A percentile compares a stretch with the other conserved stretches of the same genome.
Conservation (phyloP, 2,113 vertebrate species). For the Pitta sordida region DNA sequence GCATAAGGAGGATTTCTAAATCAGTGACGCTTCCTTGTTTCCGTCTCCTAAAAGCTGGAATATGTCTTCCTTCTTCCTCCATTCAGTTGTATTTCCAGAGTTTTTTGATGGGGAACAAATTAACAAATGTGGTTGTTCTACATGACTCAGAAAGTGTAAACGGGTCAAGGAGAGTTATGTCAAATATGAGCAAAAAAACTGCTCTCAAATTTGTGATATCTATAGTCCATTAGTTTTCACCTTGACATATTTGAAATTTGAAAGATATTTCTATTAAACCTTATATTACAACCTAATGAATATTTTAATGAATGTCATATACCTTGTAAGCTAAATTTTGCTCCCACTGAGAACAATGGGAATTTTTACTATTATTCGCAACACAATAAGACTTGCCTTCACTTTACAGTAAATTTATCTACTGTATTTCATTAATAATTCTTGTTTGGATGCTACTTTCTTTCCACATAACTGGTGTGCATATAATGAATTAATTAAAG, state of each 20-base stretch:
- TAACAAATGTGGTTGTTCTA: slow-evolving; percentile 27
- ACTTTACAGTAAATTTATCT: neutral
- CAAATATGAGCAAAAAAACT: neutral
- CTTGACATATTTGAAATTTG: neutral
- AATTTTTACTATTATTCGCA: neutral
- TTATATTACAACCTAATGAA: neutral
- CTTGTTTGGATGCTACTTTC: neutral
- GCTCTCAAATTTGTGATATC: neutral
- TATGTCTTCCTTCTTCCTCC: neutral
- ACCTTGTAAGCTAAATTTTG: neutral
- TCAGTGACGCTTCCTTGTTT: slow-evolving; percentile 71
- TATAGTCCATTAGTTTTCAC: neutral
- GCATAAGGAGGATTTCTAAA: slow-evolving; percentile 74
- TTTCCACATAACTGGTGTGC: neutral
- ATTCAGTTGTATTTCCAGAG: neutral
- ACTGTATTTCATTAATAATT: neutral
- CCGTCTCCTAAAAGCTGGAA: slow-evolving; percentile 72
- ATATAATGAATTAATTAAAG: neutral
- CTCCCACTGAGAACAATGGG: neutral
- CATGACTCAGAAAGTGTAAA: neutral
- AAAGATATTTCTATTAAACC: neutral
- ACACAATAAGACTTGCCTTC: neutral
- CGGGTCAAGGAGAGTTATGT: slow-evolving; percentile 1
- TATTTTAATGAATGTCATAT: neutral
- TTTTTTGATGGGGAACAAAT: slow-evolving; percentile 14